Conservation (phyloP, 2,797 vertebrate genomes). For the Oophaga sylvatica region DNA sequence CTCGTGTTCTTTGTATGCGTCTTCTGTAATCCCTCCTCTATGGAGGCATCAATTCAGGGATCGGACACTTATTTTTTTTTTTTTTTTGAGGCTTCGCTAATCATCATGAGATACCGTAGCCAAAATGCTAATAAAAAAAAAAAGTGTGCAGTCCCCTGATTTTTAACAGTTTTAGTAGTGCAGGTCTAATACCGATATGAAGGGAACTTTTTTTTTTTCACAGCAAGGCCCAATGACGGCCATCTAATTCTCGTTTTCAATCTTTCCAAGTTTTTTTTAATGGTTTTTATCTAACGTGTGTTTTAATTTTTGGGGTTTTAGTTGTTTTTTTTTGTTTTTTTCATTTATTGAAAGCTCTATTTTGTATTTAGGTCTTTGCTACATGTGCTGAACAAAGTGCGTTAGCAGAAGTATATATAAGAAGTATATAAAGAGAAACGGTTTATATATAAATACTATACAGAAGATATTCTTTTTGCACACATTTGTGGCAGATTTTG, state of each 20-base stretch:
- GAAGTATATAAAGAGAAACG: slow-evolving; percentile 67
- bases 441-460: slow-evolving; percentile 82
- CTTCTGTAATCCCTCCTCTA: slow-evolving; percentile 16
- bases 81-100: neutral
- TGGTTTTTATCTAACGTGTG: slow-evolving; percentile 85
- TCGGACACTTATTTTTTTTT: neutral
- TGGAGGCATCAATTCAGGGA: slow-evolving; percentile 1
- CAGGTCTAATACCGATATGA: slow-evolving; percentile 83
- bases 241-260: slow-evolving; percentile 82
- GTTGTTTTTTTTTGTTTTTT: slow-evolving; percentile 66
- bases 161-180: slow-evolving; percentile 78
- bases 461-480: slow-evolving; percentile 80
- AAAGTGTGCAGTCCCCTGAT: neutral
- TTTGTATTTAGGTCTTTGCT: slow-evolving; percentile 86
- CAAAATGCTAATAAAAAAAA: neutral
- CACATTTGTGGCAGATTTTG: slow-evolving; percentile 82
- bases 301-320: slow-evolving; percentile 75
- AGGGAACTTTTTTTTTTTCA: slow-evolving; percentile 77
- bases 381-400: slow-evolving; percentile 83
- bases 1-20: slow-evolving; percentile 38
- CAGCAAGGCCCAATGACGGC: slow-evolving; percentile 81
- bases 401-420: slow-evolving; percentile 80
- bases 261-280: slow-evolving; percentile 79
- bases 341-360: slow-evolving; percentile 86
- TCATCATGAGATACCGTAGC: neutral